Evolutionary conservation across 2,113 vertebrate genomes (phyloP).

Genomic region (Illadopsis cleaveri): DNA sequence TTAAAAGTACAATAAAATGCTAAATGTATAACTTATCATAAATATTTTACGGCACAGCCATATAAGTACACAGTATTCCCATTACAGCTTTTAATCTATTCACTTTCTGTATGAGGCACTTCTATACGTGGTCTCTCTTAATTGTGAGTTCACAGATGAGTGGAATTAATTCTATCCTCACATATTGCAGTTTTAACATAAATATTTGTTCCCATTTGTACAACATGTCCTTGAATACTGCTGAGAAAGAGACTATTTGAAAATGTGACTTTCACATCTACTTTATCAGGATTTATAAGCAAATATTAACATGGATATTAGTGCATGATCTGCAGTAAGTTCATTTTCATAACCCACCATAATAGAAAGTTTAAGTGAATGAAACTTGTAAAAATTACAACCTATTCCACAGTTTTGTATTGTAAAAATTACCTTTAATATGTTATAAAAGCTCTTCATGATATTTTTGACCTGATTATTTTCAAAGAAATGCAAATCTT

Average conservation of each 20-base stretch:
- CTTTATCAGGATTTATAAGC: background rate
- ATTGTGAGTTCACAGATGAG: background rate
- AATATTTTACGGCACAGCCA: background rate
- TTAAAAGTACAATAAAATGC: background rate
- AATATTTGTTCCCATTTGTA: background rate
- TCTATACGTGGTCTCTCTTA: background rate
- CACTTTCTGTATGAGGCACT: background rate
- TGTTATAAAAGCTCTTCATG: background rate
- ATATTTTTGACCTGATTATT: background rate
- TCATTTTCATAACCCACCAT: background rate
- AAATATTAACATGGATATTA: background rate
- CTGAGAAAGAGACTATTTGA: background rate
- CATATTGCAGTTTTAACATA: background rate
- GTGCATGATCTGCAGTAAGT: background rate
- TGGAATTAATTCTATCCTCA: conserved; percentile 5
- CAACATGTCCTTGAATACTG: background rate
- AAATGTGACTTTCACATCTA: background rate
- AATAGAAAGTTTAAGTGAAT: background rate
- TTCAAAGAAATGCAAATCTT: background rate
- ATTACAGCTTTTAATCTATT: background rate
- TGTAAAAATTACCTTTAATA: background rate
- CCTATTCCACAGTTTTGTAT: background rate
- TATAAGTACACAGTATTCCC: background rate
- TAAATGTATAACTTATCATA: background rate
- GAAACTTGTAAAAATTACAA: background rate